Conservation (phyloP, 2,797 vertebrate genomes). For the Enteromius trimaculatus region DNA sequence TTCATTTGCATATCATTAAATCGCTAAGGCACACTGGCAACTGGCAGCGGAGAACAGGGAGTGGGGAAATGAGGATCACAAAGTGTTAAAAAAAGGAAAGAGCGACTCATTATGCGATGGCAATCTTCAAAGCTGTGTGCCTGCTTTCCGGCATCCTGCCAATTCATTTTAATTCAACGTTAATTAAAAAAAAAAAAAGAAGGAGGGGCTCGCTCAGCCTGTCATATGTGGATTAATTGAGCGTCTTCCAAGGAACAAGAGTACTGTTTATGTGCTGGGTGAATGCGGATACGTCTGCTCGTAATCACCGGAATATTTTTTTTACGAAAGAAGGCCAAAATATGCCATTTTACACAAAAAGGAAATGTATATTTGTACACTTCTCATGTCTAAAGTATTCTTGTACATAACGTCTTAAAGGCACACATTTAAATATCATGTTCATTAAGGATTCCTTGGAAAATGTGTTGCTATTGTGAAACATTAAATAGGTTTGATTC, state of each 20-base stretch:
- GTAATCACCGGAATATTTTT: constrained; percentile 52
- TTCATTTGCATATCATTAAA: constrained; percentile 99
- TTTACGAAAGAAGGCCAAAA: constrained; percentile 47
- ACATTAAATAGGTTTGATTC: constrained; percentile 17
- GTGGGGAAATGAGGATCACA: constrained; percentile 76
- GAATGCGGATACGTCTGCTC: constrained; percentile 64
- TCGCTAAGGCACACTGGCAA: constrained; percentile 79
- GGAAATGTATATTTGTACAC: constrained; percentile 52
- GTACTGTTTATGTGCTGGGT: constrained; percentile 61
- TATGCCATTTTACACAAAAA: constrained; percentile 19
- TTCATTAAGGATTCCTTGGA: constrained; percentile 16
- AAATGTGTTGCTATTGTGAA: constrained; percentile 24
- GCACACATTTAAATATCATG: constrained; percentile 43
- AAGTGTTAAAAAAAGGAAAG: constrained; percentile 72
- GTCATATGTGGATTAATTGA: constrained; percentile 77
- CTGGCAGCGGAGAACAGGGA: constrained; percentile 75
- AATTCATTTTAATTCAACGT: constrained; percentile 78
- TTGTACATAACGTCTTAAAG: constrained; percentile 24
- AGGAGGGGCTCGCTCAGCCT: constrained; percentile 68
- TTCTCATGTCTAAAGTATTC: background rate
- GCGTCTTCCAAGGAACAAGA: constrained; percentile 66
- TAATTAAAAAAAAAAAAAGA: constrained; percentile 74
- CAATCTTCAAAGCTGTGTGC: constrained; percentile 78
- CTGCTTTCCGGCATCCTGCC: constrained; percentile 74
- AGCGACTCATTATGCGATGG: constrained; percentile 78